phyloP scores from a whole-genome alignment of 2,113 vertebrate genomes.

The Delphinus delphis region DNA sequence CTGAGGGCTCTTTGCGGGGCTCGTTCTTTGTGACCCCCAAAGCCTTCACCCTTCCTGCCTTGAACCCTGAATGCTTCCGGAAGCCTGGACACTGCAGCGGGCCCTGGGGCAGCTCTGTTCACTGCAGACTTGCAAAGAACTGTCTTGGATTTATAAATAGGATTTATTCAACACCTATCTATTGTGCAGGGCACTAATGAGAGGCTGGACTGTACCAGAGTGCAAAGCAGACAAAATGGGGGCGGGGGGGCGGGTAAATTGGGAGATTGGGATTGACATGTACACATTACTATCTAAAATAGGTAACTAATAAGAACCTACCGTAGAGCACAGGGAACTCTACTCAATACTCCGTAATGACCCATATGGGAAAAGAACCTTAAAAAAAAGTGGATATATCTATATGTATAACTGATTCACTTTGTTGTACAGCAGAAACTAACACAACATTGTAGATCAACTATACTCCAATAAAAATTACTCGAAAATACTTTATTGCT shows the following conservation, averaged over 20 bases:
- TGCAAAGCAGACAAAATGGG: background rate
- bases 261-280: background rate
- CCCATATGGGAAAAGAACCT: background rate
- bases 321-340: background rate
- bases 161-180: rapidly evolving
- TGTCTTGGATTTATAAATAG: background rate
- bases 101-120: background rate
- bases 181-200: too few relatives aligned
- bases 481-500: background rate
- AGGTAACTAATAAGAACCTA: background rate
- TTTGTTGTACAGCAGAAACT: background rate
- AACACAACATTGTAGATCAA: background rate
- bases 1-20: background rate
- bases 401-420: background rate
- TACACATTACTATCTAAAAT: background rate
- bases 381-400: background rate
- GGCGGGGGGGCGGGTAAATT: background rate
- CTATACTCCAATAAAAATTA: background rate
- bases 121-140: background rate
- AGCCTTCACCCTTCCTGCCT: background rate
- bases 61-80: background rate
- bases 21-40: background rate
- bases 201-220: background rate
- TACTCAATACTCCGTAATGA: background rate
- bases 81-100: background rate